A percentile compares a stretch with the other conserved stretches of the same genome.
Conservation (phyloP, 1,140 invertebrate genomes). For the Drosophila oshimai region DNA sequence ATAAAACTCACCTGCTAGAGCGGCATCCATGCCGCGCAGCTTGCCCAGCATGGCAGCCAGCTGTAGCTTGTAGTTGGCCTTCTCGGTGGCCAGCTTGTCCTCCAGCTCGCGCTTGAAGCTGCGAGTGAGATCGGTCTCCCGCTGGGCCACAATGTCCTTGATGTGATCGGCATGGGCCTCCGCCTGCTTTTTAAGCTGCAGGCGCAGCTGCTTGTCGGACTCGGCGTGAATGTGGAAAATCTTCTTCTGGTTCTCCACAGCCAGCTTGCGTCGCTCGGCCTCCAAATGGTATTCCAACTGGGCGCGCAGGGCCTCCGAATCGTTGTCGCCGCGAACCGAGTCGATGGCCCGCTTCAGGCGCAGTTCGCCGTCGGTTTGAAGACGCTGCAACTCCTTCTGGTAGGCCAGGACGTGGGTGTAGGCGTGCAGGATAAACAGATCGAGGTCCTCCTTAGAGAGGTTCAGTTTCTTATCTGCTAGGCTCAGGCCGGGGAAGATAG, state of each 20-base stretch:
- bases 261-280: constrained; percentile 84
- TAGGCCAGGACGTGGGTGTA: constrained; percentile 86
- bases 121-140: constrained; percentile 88
- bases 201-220: constrained; percentile 89
- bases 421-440: constrained; percentile 87
- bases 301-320: constrained; percentile 82
- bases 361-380: constrained; percentile 86
- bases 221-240: constrained; percentile 85
- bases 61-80: constrained; percentile 89
- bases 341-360: constrained; percentile 86
- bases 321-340: constrained; percentile 83
- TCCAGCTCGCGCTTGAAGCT: constrained; percentile 86
- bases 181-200: constrained; percentile 90
- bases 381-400: constrained; percentile 88
- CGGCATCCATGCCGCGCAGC: constrained; percentile 93
- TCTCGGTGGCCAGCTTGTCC: constrained; percentile 88
- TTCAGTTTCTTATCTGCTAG: constrained; percentile 86
- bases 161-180: constrained; percentile 93
- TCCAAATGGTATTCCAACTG: constrained; percentile 84
- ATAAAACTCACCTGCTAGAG: constrained; percentile 89
- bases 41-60: constrained; percentile 91
- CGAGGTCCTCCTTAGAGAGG: constrained; percentile 86
- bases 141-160: constrained; percentile 87
- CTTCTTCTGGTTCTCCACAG: constrained; percentile 85
- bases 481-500: constrained; percentile 88